Conservation (phyloP, 2,797 vertebrate species). For the Coregonus suidteri region DNA sequence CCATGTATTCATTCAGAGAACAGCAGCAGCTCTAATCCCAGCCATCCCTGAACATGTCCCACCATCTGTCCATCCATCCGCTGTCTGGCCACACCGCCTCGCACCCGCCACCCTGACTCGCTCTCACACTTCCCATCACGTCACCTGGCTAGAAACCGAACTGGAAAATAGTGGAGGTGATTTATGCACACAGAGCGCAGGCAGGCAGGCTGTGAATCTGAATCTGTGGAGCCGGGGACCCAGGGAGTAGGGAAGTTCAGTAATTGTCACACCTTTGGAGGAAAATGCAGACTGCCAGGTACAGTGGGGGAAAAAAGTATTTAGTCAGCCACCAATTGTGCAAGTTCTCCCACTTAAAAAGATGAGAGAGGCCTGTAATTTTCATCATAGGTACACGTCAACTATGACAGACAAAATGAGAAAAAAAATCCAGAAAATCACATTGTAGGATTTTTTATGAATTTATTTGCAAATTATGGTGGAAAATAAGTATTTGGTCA, state of each 20-base stretch:
- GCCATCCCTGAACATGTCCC: conserved; percentile 37
- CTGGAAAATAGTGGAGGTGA: neutral
- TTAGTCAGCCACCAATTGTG: too few relatives aligned
- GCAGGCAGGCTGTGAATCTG: neutral
- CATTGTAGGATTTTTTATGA: too few relatives aligned
- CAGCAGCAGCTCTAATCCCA: conserved; percentile 51
- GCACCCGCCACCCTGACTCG: neutral
- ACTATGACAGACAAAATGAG: too few relatives aligned
- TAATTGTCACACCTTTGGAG: conserved; percentile 63
- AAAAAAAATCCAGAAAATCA: too few relatives aligned
- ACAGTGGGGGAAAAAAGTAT: too few relatives aligned
- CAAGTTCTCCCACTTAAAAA: too few relatives aligned
- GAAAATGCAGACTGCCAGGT: conserved; percentile 45
- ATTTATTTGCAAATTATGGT: too few relatives aligned
- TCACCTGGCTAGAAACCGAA: conserved; percentile 14
- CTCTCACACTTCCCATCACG: conserved; percentile 15
- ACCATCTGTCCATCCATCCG: conserved; percentile 56
- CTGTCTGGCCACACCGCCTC: conserved; percentile 20
- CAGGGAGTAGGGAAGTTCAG: conserved; percentile 3
- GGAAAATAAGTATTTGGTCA: too few relatives aligned
- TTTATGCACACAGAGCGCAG: neutral
- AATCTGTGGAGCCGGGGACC: conserved; percentile 1
- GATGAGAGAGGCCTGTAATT: too few relatives aligned
- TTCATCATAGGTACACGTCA: too few relatives aligned
- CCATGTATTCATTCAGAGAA: conserved; percentile 35